These are phyloP conservation scores for Palythoa heliodiscus DNA, from an alignment of 92 coral and sea anemone species.

Conservation along the genomic window DNA sequence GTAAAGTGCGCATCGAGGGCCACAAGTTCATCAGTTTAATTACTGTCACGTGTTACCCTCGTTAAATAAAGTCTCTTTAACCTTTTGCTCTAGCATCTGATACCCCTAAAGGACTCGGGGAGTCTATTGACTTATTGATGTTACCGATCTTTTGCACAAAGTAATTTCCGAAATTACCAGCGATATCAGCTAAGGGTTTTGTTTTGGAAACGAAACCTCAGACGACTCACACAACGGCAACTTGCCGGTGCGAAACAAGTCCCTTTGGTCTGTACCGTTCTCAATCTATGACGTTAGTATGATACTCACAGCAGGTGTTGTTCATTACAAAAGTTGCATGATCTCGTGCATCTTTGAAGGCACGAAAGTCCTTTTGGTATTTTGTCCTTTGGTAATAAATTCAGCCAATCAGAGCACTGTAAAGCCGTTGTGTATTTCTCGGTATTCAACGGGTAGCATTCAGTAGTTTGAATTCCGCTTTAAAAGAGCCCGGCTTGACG, in stretches of 20 bases:
- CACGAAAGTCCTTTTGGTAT: slow-evolving; percentile 38
- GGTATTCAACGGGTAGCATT: neutral
- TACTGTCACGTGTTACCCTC: too few relatives aligned
- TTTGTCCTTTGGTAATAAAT: slow-evolving; percentile 7
- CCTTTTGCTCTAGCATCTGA: too few relatives aligned
- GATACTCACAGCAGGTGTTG: slow-evolving; percentile 7
- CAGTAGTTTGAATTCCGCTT: too few relatives aligned
- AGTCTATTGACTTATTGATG: slow-evolving; percentile 41
- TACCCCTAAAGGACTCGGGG: slow-evolving; percentile 26
- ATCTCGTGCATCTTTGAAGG: slow-evolving; percentile 46
- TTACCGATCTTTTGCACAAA: slow-evolving; percentile 49
- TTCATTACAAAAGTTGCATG: slow-evolving; percentile 39
- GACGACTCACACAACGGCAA: slow-evolving; percentile 43
- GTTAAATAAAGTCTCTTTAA: too few relatives aligned
- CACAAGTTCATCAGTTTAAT: too few relatives aligned
- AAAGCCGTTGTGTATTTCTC: too few relatives aligned
- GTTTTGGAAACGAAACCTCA: slow-evolving; percentile 56
- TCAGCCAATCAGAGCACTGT: too few relatives aligned
- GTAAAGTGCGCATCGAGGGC: too few relatives aligned
- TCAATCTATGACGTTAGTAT: too few relatives aligned
- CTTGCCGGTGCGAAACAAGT: too few relatives aligned
- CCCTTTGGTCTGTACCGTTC: too few relatives aligned
- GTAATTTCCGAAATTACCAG: slow-evolving; percentile 53
- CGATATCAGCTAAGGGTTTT: slow-evolving; percentile 51
- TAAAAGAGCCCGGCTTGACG: too few relatives aligned